These are phyloP conservation scores for Melanotus villosus DNA, from an alignment of 2,888 invertebrate genomes.

Conservation along the genomic window DNA sequence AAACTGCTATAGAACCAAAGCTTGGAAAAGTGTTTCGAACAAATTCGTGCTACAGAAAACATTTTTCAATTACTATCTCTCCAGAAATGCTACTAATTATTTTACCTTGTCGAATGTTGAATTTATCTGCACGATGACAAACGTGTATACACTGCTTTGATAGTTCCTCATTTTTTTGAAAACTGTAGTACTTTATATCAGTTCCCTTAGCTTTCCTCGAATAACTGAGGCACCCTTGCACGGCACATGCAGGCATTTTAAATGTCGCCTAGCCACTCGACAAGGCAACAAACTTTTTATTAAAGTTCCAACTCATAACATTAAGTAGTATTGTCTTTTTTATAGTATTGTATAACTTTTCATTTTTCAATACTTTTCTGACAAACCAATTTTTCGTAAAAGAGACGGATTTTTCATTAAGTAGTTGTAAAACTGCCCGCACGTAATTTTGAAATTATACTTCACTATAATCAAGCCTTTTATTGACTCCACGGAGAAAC, in stretches of 20 bases:
- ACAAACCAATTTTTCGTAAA: too few relatives aligned
- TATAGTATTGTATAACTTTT: too few relatives aligned
- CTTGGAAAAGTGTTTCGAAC: background rate
- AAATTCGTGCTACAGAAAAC: background rate
- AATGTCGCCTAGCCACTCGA: background rate
- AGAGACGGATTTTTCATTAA: too few relatives aligned
- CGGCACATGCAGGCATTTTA: constrained; percentile 34
- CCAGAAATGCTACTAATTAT: background rate
- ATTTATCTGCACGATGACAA: constrained; percentile 29
- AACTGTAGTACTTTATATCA: constrained; percentile 24
- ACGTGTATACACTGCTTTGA: constrained; percentile 20
- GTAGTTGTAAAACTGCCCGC: too few relatives aligned
- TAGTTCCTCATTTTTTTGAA: constrained; percentile 28
- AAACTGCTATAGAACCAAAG: background rate
- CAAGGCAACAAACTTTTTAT: background rate
- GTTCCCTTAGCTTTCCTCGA: constrained; percentile 25
- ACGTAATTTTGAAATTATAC: too few relatives aligned
- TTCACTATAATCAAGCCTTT: too few relatives aligned
- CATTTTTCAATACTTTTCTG: too few relatives aligned
- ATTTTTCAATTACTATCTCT: background rate
- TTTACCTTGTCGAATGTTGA: constrained; percentile 25
- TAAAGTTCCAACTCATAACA: too few relatives aligned
- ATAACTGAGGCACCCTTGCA: constrained; percentile 14
- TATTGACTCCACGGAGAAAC: too few relatives aligned
- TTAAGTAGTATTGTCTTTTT: too few relatives aligned